Base-by-base conservation (phyloP, 1,140 invertebrate species). In the Cyclina sinensis region DNA sequence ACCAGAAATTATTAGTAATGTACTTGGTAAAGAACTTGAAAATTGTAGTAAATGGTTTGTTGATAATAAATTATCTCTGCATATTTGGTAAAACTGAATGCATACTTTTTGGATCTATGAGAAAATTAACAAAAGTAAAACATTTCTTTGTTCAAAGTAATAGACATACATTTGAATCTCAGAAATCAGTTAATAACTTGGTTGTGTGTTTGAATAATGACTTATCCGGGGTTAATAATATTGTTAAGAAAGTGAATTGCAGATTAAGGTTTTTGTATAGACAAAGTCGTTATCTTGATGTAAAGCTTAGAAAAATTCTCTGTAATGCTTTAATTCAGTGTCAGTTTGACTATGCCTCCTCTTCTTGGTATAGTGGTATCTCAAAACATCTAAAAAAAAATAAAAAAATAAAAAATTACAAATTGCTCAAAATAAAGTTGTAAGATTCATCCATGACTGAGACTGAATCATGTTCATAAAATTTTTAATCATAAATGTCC, bases 21-120 rank as follows among this genome's bases (percentile, higher is more conserved):
- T n/a, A n/a, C n/a, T n/a, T n/a, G n/a, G n/a, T n/a, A n/a, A n/a
- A n/a, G n/a, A n/a, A n/a, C n/a, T n/a, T n/a, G n/a, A n/a, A n/a
- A n/a, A 82, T 54, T 54, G 74, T 51, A 79, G 51, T n/a, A 16
- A 59, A 21, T 59, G 57, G 12, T n/a, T 81, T 7, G 35, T 59
- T 59, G 78, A 30, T n/a, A 54, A 81, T 46, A 78, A 59, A 81
- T 46, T 62, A 18, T 81, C 78, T 21, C 32, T 81, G 11, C 39
- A 81, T 30, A 9, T 81, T 32, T n/a, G n/a, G n/a, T n/a, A n/a
- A n/a, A n/a, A n/a, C n/a, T n/a, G 78, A 81, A 81, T 81, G 54
- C 35, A 57, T 81, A 18, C 37, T 81, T 21, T 81, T 81, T 81
- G 48, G 51, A 21, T 59, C 57, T 18, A 81, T 32, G 16, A 3